A percentile compares a stretch with the other conserved stretches of the same genome.
Conservation (phyloP, 2,113 vertebrate genomes). For the Mesitornis unicolor region DNA sequence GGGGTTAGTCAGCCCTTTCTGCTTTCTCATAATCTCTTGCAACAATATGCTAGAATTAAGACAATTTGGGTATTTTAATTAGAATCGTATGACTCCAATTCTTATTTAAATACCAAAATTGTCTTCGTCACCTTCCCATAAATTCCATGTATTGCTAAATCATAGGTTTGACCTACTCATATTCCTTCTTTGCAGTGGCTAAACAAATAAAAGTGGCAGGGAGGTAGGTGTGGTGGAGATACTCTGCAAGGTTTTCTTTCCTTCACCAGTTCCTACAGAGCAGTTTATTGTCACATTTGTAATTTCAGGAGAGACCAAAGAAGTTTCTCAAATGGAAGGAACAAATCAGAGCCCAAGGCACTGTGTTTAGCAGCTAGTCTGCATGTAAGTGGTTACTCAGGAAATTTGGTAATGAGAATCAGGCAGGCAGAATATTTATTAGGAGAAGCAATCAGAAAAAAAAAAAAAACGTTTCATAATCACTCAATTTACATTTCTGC, state of each 20-base stretch:
- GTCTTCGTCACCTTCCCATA: background rate
- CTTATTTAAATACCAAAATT: background rate
- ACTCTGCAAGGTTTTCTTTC: background rate
- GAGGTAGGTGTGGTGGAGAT: background rate
- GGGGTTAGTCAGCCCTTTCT: background rate
- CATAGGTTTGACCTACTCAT: background rate
- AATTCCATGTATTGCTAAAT: background rate
- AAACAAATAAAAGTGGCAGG: background rate
- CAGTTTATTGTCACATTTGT: background rate
- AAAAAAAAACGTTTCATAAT: background rate
- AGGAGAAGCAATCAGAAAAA: background rate
- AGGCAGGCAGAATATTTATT: background rate
- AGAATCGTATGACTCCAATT: no score
- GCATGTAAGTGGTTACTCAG: background rate
- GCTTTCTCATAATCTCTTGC: background rate
- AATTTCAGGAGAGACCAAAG: background rate
- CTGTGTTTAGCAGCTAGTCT: background rate
- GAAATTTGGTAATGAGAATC: background rate
- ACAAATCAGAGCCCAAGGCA: background rate
- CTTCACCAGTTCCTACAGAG: background rate
- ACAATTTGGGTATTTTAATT: no score
- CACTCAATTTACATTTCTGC: background rate
- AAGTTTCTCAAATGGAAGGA: background rate
- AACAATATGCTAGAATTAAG: background rate
- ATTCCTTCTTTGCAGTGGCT: background rate